Evolutionary conservation across 2,113 vertebrate genomes (phyloP).

Genomic region (Otis tarda): DNA sequence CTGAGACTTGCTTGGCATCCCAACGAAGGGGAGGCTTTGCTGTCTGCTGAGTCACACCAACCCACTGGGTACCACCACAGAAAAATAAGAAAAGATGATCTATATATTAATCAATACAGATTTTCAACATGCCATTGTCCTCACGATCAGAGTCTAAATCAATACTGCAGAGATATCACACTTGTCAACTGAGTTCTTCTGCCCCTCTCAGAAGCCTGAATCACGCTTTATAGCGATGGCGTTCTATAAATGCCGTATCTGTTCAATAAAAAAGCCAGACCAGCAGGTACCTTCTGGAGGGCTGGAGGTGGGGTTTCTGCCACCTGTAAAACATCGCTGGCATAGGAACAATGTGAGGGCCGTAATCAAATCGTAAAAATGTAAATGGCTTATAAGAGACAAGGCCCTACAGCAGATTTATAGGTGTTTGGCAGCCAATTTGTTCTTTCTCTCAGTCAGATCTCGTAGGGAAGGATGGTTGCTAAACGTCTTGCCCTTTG

Average conservation of each 20-base stretch:
- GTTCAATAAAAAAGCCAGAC: neutral
- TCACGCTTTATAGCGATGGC: neutral
- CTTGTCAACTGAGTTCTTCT: neutral
- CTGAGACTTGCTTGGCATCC: neutral
- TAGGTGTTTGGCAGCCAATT: neutral
- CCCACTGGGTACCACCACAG: neutral
- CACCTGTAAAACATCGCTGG: neutral
- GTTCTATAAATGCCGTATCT: neutral
- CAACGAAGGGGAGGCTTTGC: neutral
- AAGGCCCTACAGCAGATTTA: neutral
- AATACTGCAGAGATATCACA: neutral
- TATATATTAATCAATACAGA: neutral
- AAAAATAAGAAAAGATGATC: neutral
- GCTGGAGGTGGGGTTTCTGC: neutral
- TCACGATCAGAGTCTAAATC: neutral
- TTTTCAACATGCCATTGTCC: neutral
- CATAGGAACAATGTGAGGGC: neutral
- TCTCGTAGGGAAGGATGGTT: neutral
- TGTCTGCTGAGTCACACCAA: neutral
- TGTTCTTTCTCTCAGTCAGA: neutral
- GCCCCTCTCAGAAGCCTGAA: neutral
- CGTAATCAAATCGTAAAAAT: accelerated
- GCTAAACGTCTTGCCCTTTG: neutral
- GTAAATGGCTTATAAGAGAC: neutral
- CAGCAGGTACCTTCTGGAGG: neutral